Percentiles rank a stretch among this genome's conserved stretches.
Conservation (phyloP, 2,888 invertebrate species). For the Lepidocyrtoides sp. region DNA sequence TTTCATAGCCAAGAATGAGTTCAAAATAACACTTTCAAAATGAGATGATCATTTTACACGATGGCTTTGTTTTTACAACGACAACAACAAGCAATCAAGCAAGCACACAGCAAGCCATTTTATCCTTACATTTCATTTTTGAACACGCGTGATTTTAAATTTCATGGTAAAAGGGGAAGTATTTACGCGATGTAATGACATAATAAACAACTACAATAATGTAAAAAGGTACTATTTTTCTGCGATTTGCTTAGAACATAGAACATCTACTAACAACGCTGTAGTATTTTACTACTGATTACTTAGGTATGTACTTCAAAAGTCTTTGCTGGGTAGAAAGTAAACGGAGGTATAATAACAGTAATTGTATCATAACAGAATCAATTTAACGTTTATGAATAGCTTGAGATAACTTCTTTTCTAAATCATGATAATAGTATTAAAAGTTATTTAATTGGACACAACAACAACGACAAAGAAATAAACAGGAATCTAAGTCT, state of each 20-base stretch:
- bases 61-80: background rate
- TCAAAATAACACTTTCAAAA: conserved; percentile 5
- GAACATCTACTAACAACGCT: too few species aligned
- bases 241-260: background rate
- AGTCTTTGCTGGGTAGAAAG: background rate
- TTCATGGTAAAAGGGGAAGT: too few species aligned
- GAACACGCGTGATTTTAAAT: background rate
- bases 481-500: background rate
- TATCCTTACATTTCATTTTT: background rate
- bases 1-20: background rate
- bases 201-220: background rate
- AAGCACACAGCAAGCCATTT: background rate
- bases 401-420: background rate
- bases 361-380: conserved; percentile 20
- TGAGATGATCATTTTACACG: background rate
- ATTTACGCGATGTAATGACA: background rate
- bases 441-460: conserved; percentile 3
- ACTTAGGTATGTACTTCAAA: too few species aligned
- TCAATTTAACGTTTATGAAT: background rate
- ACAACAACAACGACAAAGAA: background rate
- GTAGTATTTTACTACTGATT: background rate
- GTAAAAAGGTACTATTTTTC: background rate
- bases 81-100: conserved; percentile 7
- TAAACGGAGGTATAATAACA: background rate
- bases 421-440: background rate